Base-by-base conservation (phyloP, 2,888 invertebrate species). In the Gastracanthus pulcherrimus region DNA sequence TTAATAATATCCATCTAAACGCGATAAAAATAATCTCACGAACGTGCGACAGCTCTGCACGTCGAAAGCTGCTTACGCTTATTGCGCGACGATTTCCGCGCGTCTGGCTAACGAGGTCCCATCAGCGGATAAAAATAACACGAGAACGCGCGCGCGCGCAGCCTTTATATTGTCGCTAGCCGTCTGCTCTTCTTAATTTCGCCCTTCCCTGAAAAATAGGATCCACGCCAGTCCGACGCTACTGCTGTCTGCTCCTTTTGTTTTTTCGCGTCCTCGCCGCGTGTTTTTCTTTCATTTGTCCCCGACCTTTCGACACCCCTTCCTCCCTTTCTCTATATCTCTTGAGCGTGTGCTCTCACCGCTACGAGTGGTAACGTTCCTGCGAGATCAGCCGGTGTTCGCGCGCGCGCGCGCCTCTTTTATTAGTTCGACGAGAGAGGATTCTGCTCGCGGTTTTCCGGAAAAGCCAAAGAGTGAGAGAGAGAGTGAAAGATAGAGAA, bases 181-280 rank as follows among this genome's bases (percentile, higher is more conserved):
- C 34, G 48, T 13, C 31, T 19, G 62, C 48, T 62, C 70, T 70
- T 70, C 70, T 70, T 77, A 77, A 77, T 77, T 77, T 77, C 77
- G 70, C n/a, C 16, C 19, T 34, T 13, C 3, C 41, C 88, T 89
- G 89, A 89, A 89, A 89, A 89, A 89, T 89, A 87, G 86, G 87
- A 34, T 60, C 34, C 60, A 16, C 60, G 19, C 19, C 48, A 48
- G 48, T 31, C n/a, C 34, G 26, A 16, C 58, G 31, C 29, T 4
- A 7, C n/a, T n/a, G n/a, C n/a, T n/a, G n/a, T n/a, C 51, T 4
- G 60, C n/a, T 34, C 82, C 86, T 84, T 84, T 85, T 84, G 86
- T 87, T 85, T 85, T 86, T 80, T 70, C 80, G 80, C 80, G 36
- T 81, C 19, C 80, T 82, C 83, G 11, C 82, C 81, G 84, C 84